phyloP scores from a whole-genome alignment of 2,888 invertebrate species.

The Morinoia aosen region DNA sequence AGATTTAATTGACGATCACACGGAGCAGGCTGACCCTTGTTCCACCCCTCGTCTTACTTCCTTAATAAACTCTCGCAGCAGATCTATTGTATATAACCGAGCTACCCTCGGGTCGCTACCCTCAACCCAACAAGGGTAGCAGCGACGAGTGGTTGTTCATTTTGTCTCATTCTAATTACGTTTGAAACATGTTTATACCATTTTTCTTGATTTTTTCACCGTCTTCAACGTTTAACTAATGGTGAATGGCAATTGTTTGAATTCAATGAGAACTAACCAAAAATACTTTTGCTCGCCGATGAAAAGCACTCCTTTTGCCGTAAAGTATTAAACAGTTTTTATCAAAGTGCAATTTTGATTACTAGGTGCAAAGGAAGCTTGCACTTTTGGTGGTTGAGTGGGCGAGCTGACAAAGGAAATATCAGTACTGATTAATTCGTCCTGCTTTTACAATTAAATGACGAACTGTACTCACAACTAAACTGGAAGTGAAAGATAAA shows the following conservation, averaged over 20 bases:
- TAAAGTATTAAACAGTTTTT: too few species aligned
- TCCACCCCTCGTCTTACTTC: neutral
- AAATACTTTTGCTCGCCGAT: too few species aligned
- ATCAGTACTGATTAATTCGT: too few species aligned
- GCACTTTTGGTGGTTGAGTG: too few species aligned
- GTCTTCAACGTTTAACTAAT: neutral
- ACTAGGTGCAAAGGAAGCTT: too few species aligned
- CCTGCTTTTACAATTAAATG: too few species aligned
- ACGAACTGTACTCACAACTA: too few species aligned
- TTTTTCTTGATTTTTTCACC: neutral
- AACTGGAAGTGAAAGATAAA: too few species aligned
- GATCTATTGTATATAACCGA: neutral
- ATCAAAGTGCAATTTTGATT: too few species aligned
- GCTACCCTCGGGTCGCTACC: neutral
- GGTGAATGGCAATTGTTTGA: neutral
- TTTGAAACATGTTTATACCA: neutral
- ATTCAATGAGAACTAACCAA: neutral
- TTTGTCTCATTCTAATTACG: neutral
- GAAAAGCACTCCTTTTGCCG: too few species aligned
- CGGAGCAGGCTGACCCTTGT: neutral
- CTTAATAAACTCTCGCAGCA: neutral
- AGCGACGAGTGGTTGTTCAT: neutral
- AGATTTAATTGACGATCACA: slow-evolving; percentile 12
- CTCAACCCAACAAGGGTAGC: neutral
- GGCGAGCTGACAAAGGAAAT: too few species aligned